Base-by-base conservation (phyloP, 1,140 invertebrate genomes). In the Lasioglossum baleicum region DNA sequence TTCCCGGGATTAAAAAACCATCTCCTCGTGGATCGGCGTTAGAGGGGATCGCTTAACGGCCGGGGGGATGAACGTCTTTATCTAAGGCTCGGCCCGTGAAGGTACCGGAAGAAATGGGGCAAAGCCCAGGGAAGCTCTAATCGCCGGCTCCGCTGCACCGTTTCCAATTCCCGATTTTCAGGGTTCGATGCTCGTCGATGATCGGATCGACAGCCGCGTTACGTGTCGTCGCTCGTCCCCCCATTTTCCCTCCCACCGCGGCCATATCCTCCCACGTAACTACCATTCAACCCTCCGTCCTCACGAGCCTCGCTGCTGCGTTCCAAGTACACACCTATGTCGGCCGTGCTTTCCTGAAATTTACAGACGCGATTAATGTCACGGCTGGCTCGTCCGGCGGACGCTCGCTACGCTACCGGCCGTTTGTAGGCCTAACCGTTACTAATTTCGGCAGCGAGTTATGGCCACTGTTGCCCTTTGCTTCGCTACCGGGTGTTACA, bases 291-390 rank as follows among this genome's bases (percentile, higher is more conserved):
- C 53, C 70, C 48, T 10, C 13, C 31, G 56, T 20, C 13, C 26
- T n/a, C n/a, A 7, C 53, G 58, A 44, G 15, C 61, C 65, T 20
- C 65, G 76, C 22, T 53, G 76, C 51, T 15, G 51, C 73, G 84
- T 77, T 81, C 76, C 84, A 75, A 83, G 70, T 83, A 63, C 84
- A 63, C 66, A n/a, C 56, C 84, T 83, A 86, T 78, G 85, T 77
- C 70, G 65, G 35, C 61, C 66, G 82, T 84, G 85, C 85, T 87
- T 82, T 84, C 75, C 75, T 75, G 83, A 90, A 90, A 91, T 90
- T 91, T 91, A 90, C 88, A 89, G 88, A 88, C 85, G 87, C 88
- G 88, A 90, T 91, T 90, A 91, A 88, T 89, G 90, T 91, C 85
- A 87, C 75, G 85, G 75, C 71, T 81, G 64, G 78, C 82, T 84